Evolutionary conservation across 2,113 vertebrate genomes (phyloP), one percentile per base, ranked within the genome.

Genomic region (Ovis canadensis): DNA sequence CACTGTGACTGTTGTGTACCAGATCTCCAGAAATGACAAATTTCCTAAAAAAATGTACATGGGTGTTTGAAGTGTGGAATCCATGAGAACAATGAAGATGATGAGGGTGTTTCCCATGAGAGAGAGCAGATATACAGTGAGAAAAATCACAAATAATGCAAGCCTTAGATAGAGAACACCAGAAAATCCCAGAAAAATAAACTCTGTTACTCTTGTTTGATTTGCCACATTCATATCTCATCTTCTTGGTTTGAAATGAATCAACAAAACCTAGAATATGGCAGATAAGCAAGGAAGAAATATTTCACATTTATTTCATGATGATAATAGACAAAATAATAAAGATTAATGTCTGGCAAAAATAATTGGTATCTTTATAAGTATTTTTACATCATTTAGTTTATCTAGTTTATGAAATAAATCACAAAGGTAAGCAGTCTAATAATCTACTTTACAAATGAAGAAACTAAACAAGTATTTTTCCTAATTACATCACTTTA

Each of bases 161-260:
- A 88, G 50, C 6, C n/a, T 57, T n/a, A 98, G 50, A 1, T 36
- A 33, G 0, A 60, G 84, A 33, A 77, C 19, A 16, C 89, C 87
- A 1, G 95, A 23, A 77, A 98, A 98, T 0, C 96, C 98, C 33
- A 98, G 64, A 10, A 98, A 91, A 71, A 98, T 80, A 45, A 98
- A 98, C 10, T 97, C 96, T 1, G 12, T 80, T 33, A 98, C 96
- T 29, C 33, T 27, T 17, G 88, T 98, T 27, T 45, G 54, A 71
- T 98, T 97, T 71, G 21, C 40, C 7, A 11, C 62, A 71, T 78
- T 96, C 97, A 98, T 97, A 21, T 27, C 25, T 90, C 91, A 84
- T 84, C 62, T 31, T 55, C 50, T 60, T 62, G 15, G 36, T 21
- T 60, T 90, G 5, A 13, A 59, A 54, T 31, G 48, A 48, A 29